Evolutionary conservation across 2,113 vertebrate genomes (phyloP).

Genomic region (Campylorhamphus procurvoides): DNA sequence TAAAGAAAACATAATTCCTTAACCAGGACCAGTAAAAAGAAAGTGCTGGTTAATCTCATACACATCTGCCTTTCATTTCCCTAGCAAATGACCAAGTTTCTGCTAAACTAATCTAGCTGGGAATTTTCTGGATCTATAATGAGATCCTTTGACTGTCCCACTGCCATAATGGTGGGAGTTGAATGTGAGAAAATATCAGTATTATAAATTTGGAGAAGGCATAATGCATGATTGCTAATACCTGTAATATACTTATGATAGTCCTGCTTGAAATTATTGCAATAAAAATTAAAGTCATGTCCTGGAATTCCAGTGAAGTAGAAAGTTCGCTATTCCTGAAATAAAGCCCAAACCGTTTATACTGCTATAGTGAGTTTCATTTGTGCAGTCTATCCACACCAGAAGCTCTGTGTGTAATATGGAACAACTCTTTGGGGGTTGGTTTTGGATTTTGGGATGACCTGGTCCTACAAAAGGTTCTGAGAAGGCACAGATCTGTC

Average conservation of each 20-base stretch:
- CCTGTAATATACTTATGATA: neutral
- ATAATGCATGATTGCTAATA: neutral
- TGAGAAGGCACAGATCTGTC: neutral
- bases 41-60: neutral
- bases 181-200: neutral
- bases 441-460: neutral
- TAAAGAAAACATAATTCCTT: neutral
- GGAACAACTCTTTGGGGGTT: neutral
- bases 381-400: neutral
- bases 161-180: fast-evolving
- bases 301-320: neutral
- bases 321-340: neutral
- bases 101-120: neutral
- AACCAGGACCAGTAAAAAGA: neutral
- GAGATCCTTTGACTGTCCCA: neutral
- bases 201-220: neutral
- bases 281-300: neutral
- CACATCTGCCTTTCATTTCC: neutral
- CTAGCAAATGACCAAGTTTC: neutral
- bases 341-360: fast-evolving
- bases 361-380: neutral
- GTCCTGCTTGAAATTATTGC: neutral
- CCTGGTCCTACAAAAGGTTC: neutral
- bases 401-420: neutral
- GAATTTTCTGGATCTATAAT: neutral